Evolutionary conservation across 2,888 invertebrate genomes (phyloP).

Genomic region (Erebia ligea): DNA sequence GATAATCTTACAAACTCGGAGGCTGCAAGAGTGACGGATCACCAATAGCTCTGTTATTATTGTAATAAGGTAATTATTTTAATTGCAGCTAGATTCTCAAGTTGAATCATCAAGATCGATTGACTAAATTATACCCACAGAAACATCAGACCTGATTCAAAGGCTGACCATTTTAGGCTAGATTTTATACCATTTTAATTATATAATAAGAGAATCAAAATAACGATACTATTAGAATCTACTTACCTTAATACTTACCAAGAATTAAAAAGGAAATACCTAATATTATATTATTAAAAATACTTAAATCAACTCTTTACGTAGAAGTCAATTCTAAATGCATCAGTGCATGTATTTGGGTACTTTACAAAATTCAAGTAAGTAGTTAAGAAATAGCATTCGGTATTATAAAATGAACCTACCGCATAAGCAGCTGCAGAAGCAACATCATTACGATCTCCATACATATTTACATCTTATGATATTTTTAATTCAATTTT

Average conservation of each 20-base stretch:
- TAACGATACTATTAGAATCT: no score
- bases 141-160: conserved; percentile 25
- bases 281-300: neutral
- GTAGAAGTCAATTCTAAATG: neutral
- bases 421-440: conserved; percentile 47
- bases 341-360: neutral
- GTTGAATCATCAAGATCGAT: conserved; percentile 32
- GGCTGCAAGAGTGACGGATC: conserved; percentile 29
- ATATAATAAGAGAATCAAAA: neutral
- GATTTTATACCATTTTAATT: neutral
- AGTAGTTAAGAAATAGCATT: conserved; percentile 33
- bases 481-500: conserved; percentile 84
- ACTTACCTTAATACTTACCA: no score
- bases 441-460: conserved; percentile 75
- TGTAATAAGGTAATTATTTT: conserved; percentile 37
- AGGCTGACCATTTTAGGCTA: conserved; percentile 16
- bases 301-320: neutral
- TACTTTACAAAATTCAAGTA: conserved; percentile 30
- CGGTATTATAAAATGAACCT: conserved; percentile 33
- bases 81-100: conserved; percentile 29
- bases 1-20: conserved; percentile 27
- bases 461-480: conserved; percentile 80
- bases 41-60: conserved; percentile 30
- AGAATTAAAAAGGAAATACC: no score
- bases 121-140: conserved; percentile 27